These are phyloP conservation scores for Podotricha telesiphe DNA, from an alignment of 2,888 invertebrate genomes.

Conservation along the genomic window DNA sequence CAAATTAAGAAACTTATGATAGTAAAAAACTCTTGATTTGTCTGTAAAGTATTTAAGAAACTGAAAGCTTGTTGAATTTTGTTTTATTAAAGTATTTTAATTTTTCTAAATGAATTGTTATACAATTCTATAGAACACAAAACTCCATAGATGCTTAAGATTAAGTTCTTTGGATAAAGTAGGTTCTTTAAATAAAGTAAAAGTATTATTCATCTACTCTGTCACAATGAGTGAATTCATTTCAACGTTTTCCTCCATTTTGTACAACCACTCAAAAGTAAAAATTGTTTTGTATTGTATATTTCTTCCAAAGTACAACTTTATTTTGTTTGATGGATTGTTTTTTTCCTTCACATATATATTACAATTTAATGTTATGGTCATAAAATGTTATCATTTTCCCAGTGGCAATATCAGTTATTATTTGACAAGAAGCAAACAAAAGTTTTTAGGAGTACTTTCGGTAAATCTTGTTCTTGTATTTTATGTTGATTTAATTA, in stretches of 20 bases:
- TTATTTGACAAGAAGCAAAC: constrained; percentile 22
- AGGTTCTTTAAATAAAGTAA: constrained; percentile 12
- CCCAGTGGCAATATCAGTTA: constrained; percentile 34
- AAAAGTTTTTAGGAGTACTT: constrained; percentile 24
- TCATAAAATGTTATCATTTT: constrained; percentile 32
- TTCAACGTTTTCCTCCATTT: constrained; percentile 3
- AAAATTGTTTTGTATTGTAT: constrained; percentile 9
- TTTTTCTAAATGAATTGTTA: background rate
- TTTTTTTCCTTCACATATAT: constrained; percentile 12
- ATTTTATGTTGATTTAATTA: constrained; percentile 2
- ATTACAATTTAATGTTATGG: constrained; percentile 6
- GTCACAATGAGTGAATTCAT: background rate
- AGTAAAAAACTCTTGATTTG: background rate
- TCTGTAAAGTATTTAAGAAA: background rate
- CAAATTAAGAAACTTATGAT: background rate
- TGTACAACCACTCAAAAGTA: constrained; percentile 13
- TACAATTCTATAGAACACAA: background rate
- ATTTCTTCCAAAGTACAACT: background rate
- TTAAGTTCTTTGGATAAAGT: background rate
- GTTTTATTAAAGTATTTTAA: background rate
- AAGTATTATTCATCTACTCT: constrained; percentile 13
- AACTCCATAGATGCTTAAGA: constrained; percentile 3
- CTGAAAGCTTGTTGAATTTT: background rate
- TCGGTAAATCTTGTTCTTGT: background rate
- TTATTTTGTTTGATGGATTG: constrained; percentile 25